phyloP scores from a whole-genome alignment of 2,113 vertebrate genomes.

The Danionella cerebrum region DNA sequence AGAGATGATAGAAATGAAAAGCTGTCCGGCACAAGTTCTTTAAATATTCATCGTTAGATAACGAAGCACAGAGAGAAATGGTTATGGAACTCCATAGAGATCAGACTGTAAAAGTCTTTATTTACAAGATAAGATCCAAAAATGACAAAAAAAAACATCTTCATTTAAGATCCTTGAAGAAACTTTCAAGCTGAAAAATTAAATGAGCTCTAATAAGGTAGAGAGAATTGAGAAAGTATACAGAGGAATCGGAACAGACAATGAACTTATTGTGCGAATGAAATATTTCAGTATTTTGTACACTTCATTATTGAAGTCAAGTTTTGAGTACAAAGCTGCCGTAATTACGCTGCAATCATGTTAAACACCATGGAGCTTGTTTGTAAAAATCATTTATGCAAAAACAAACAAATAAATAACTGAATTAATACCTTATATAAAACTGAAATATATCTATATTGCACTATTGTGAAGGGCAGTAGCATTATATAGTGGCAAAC shows the following conservation, averaged over 20 bases:
- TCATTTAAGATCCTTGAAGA: constrained; percentile 19
- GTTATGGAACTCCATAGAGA: neutral
- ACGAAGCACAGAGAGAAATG: neutral
- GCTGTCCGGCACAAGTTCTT: neutral
- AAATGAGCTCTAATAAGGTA: constrained; percentile 82
- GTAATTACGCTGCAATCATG: no score
- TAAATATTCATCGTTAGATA: neutral
- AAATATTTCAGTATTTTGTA: no score
- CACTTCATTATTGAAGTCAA: no score
- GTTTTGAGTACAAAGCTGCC: no score
- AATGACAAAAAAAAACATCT: neutral
- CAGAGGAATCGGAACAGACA: constrained; percentile 52
- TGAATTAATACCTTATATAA: no score
- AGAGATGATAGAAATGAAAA: neutral
- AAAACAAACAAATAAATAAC: no score
- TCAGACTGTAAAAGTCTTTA: neutral
- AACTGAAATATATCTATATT: no score
- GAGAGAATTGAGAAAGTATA: neutral
- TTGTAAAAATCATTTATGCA: no score
- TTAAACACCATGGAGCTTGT: no score
- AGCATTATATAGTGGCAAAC: no score
- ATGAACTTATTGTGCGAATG: no score
- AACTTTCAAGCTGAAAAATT: constrained; percentile 87
- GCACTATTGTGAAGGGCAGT: no score
- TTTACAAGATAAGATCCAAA: neutral